Conservation (phyloP, 2,797 vertebrate species). For the Chelonia mydas region DNA sequence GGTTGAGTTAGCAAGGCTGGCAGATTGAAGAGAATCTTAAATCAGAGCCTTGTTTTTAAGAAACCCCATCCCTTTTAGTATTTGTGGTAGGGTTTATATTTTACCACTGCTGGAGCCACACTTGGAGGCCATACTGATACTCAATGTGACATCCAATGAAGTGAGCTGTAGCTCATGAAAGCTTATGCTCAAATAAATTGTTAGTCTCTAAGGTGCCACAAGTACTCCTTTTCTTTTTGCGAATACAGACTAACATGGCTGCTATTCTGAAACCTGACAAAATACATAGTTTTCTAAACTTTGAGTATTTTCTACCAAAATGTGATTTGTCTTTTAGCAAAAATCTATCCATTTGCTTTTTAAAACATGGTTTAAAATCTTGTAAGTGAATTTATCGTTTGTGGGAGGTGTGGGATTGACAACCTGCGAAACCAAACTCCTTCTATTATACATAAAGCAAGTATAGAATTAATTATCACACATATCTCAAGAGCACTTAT, state of each 20-base stretch:
- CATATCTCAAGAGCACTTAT: background rate
- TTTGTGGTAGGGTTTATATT: background rate
- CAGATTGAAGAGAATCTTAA: background rate
- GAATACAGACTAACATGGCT: too few relatives aligned
- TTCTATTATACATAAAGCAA: background rate
- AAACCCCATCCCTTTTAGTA: background rate
- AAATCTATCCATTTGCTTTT: background rate
- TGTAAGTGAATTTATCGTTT: background rate
- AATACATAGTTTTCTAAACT: background rate
- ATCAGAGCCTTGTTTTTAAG: background rate
- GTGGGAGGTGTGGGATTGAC: background rate
- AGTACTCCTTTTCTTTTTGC: too few relatives aligned
- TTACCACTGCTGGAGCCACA: background rate
- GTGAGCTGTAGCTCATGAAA: too few relatives aligned
- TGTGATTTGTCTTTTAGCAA: accelerated
- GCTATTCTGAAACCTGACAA: background rate
- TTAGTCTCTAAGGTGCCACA: too few relatives aligned
- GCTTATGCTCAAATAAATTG: too few relatives aligned
- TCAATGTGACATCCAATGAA: accelerated
- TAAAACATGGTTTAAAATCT: background rate
- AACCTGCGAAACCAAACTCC: background rate
- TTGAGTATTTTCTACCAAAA: background rate
- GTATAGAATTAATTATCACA: background rate
- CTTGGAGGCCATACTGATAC: background rate
- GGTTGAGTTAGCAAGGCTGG: background rate